These are phyloP conservation scores for Phrynosoma platyrhinos DNA, from an alignment of 2,113 vertebrate genomes.

Conservation along the genomic window DNA sequence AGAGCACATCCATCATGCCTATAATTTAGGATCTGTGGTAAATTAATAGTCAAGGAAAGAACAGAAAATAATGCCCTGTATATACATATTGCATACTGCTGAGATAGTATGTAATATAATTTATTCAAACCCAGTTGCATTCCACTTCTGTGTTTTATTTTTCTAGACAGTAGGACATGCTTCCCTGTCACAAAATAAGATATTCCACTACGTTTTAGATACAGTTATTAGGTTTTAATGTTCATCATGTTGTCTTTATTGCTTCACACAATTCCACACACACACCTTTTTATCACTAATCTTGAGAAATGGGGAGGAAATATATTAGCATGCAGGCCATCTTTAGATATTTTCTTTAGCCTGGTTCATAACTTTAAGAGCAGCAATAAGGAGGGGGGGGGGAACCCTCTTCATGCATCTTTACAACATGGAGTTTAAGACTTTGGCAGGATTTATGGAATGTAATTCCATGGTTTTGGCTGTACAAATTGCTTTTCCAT, in stretches of 20 bases:
- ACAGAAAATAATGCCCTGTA: constrained; percentile 16
- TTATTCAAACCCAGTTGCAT: constrained; percentile 5
- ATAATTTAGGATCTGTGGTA: constrained; percentile 19
- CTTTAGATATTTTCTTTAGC: background rate
- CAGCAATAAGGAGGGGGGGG: background rate
- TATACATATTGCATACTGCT: background rate
- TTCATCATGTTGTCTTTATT: background rate
- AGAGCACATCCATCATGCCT: constrained; percentile 10
- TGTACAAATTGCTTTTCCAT: background rate
- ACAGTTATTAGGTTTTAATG: background rate
- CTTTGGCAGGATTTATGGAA: background rate
- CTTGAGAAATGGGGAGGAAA: background rate
- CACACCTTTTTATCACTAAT: background rate
- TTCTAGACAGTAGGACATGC: background rate
- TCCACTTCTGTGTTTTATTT: background rate
- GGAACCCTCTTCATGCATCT: background rate
- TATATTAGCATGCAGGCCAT: background rate
- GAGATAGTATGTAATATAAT: background rate
- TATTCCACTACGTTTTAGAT: background rate
- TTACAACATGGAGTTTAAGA: background rate
- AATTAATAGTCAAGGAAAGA: constrained; percentile 26
- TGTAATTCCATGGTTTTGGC: background rate
- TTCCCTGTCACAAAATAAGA: background rate
- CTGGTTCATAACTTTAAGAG: background rate
- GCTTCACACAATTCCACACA: background rate